phyloP scores from a whole-genome alignment of 2,113 vertebrate genomes.

The Notiomystis cincta region DNA sequence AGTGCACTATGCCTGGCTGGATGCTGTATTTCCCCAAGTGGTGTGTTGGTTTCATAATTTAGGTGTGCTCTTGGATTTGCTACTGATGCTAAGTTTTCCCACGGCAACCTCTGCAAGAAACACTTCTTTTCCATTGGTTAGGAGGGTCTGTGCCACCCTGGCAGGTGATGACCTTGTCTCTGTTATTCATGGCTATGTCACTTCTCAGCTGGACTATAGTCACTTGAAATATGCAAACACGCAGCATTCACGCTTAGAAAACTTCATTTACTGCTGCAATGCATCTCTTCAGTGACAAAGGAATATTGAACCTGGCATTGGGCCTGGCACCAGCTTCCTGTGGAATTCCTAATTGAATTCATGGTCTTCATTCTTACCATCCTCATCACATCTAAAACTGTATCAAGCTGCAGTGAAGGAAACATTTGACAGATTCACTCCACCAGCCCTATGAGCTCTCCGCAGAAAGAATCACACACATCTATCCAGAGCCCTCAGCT shows the following conservation, averaged over 20 bases:
- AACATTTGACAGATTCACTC: neutral
- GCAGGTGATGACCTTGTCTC: conserved; percentile 52
- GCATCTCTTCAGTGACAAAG: conserved; percentile 47
- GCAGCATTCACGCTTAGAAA: conserved; percentile 24
- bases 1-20: neutral
- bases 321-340: conserved; percentile 36
- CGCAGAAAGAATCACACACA: neutral
- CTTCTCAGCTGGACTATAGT: conserved; percentile 48
- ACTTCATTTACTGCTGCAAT: conserved; percentile 47
- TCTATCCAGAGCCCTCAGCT: neutral
- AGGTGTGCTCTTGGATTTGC: neutral
- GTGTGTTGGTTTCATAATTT: neutral
- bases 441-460: neutral
- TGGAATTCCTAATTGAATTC: conserved; percentile 36
- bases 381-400: neutral
- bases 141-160: neutral
- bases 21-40: neutral
- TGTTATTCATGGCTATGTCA: neutral
- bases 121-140: neutral
- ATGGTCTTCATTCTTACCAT: neutral
- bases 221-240: conserved; percentile 39
- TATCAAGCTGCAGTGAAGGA: neutral
- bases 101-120: neutral
- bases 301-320: conserved; percentile 33
- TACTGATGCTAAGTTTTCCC: neutral